phyloP scores from a whole-genome alignment of 92 coral and sea anemone genomes.

The Scolanthus callimorphus region DNA sequence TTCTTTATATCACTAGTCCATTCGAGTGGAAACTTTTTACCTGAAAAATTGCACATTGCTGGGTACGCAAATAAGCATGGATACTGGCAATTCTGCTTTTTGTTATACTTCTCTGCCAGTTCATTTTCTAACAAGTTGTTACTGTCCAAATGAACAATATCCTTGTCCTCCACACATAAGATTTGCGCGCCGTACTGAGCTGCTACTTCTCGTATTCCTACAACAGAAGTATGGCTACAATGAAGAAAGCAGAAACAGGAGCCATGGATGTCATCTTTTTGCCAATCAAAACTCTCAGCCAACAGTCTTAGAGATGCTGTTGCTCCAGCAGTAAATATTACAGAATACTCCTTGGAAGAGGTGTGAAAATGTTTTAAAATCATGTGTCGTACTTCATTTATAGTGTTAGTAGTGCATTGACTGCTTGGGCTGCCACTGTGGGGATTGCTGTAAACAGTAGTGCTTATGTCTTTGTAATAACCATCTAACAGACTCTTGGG shows the following conservation, averaged over 20 bases:
- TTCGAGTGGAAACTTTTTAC: constrained; percentile 75
- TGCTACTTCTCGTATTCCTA: constrained; percentile 90
- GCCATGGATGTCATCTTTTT: no score
- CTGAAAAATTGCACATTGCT: constrained; percentile 96
- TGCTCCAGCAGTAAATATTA: constrained; percentile 87
- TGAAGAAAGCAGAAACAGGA: constrained; percentile 72
- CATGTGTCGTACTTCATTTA: constrained; percentile 73
- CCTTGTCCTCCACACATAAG: constrained; percentile 54
- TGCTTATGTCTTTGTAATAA: constrained; percentile 46
- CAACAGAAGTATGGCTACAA: constrained; percentile 90
- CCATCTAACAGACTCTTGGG: constrained; percentile 69
- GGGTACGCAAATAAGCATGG: constrained; percentile 83
- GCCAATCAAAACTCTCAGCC: constrained; percentile 85
- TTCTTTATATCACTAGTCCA: constrained; percentile 55
- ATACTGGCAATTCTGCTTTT: neutral
- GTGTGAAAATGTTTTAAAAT: constrained; percentile 81
- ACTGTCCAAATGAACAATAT: constrained; percentile 2
- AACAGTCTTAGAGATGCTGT: constrained; percentile 75
- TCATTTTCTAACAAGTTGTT: no score
- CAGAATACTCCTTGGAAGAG: constrained; percentile 63
- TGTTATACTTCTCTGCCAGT: neutral
- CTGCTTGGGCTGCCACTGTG: constrained; percentile 91
- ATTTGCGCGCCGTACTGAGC: constrained; percentile 48
- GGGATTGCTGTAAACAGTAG: constrained; percentile 88
- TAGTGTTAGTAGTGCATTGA: constrained; percentile 56